Evolutionary conservation across 1,140 invertebrate species (phyloP), one percentile per base, ranked within the genome.

Genomic region (Drosophila novamexicana): DNA sequence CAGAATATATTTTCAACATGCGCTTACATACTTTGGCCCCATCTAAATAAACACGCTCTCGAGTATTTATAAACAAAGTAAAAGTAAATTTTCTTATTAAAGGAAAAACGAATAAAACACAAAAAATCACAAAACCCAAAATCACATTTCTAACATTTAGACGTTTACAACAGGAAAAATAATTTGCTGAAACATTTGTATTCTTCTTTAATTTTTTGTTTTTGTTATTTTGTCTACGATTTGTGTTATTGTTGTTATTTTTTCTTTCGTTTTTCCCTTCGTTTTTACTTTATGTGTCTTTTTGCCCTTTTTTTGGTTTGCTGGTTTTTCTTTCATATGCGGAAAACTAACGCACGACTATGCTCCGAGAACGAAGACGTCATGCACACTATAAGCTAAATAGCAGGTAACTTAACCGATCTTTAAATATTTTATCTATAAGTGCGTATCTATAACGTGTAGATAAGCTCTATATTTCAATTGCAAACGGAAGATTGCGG

Each of bases 341-440:
- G 75, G 84, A 79, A 85, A 90, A 90, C 85, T 86, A 91, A 86
- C 74, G 70, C 76, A 90, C 86, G 81, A 90, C 86, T 89, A 92
- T 92, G 91, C 89, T 92, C 73, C 91, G 91, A 92, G 91, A 92
- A 90, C 91, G 91, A 92, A 92, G 91, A 92, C 91, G 91, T 79
- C 91, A 92, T 92, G 91, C 91, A 71, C 85, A 92, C 86, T 92
- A 81, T 82, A 92, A 92, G 77, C 91, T 92, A 88, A 92, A 92
- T 74, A 90, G 69, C 81, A 92, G 91, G 91, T 92, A 92, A 92
- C 61, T 70, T 32, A 39, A 67, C 52, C 32, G n/a, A 64, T 39
- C 8, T 37, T 39, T n/a, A 62, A 68, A 58, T 34, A 71, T 52
- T 63, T 80, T 36, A 9, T 45, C 47, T 69, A 44, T 50, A 72